Evolutionary conservation across 92 coral and sea anemone species (phyloP), one percentile per base, ranked within the genome.

Genomic region (Porites divaricata): DNA sequence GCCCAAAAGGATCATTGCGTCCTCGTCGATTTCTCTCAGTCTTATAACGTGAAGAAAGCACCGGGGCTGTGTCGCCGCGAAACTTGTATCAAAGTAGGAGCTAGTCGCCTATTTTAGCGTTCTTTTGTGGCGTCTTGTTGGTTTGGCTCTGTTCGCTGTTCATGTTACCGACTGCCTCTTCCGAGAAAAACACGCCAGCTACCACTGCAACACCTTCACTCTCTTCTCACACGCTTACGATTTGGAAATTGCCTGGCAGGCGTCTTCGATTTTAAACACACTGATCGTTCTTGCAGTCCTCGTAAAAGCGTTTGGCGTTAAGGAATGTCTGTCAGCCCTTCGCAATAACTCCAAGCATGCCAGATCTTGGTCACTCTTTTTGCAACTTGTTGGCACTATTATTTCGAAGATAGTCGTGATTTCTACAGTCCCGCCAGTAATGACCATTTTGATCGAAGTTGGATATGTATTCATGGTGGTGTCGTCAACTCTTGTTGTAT

Each of bases 291-390:
- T 88, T n/a, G 78, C 59, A 14, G 82, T 81, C 62, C 70, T 88
- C 16, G 65, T 75, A n/a, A 65, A 77, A 63, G 65, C 82, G 74
- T 83, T 83, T 17, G 53, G 52, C 62, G 82, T 70, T 71, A 51
- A 28, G 8, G 91, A 87, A 49, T 88, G 83, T 52, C 49, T 85
- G 26, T 62, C 69, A 49, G 70, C 87, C 50, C 77, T 88, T 62
- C 85, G 65, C 48, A 79, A 71, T 21, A 85, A 81, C 50, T 77
- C 88, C 62, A 83, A 57, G 52, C 81, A 81, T 52, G 96, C 96
- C 28, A 79, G 96, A 25, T 93, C 90, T 74, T 93, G 96, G 96
- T 93, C 96, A 12, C 87, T 93, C 20, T 73, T 88, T 51, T 81
- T 82, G 56, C 95, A 92, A 64, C 73, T 92, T 24, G 25, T 81